phyloP scores from a whole-genome alignment of 2,797 vertebrate species.

The Anguilla obscura region DNA sequence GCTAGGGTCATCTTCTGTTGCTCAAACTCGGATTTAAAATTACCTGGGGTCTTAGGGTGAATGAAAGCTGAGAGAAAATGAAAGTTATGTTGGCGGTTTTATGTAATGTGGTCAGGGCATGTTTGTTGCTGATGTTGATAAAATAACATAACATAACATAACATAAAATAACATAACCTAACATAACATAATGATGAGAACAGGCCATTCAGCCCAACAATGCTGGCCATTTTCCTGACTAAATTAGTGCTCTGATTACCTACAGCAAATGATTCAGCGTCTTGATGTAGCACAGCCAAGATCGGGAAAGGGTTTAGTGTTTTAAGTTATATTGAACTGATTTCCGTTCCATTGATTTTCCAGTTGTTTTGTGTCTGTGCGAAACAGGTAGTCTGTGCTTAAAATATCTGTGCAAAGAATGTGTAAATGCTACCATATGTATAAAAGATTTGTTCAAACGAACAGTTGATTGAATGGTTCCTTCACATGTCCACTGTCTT shows the following conservation, averaged over 20 bases:
- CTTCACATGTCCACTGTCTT: not conserved
- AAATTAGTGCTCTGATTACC: no score
- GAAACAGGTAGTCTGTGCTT: not conserved
- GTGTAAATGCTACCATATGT: not conserved
- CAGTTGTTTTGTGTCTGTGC: not conserved
- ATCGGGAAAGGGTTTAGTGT: not conserved
- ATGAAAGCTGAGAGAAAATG: no score
- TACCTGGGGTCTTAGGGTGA: no score
- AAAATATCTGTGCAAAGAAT: not conserved
- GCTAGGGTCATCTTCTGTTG: no score
- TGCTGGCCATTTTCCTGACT: no score
- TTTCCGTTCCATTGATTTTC: not conserved
- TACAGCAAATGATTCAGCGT: not conserved
- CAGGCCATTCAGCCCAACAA: no score
- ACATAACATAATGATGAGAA: no score
- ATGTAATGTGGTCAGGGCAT: not conserved
- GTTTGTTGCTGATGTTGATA: not conserved
- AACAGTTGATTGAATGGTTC: not conserved
- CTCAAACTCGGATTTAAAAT: no score
- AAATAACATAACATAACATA: not conserved
- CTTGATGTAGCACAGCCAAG: not conserved
- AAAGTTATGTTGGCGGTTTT: no score
- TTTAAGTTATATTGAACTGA: not conserved
- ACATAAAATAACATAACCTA: no score
- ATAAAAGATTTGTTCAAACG: not conserved